Evolutionary conservation across 2,797 vertebrate genomes (phyloP).

Genomic region (Acanthis flammea): DNA sequence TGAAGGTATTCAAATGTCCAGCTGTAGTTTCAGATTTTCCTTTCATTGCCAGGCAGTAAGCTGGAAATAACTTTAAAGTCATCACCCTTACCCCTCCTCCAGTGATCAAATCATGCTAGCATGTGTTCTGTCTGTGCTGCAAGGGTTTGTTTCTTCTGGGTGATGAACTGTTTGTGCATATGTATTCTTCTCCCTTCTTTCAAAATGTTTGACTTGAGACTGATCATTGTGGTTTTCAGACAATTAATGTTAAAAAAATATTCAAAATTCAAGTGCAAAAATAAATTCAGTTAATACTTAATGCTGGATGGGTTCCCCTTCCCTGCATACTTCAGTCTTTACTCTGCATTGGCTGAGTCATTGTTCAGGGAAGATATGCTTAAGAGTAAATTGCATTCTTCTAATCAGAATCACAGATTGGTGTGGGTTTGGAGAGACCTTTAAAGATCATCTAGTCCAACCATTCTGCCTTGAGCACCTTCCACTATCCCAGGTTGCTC

Average conservation of each 20-base stretch:
- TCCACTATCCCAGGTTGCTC: not conserved
- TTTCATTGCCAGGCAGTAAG: not conserved
- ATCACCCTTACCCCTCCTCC: not conserved
- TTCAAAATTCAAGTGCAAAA: not conserved
- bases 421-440: not conserved
- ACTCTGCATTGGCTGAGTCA: not conserved
- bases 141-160: not conserved
- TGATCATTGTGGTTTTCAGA: not conserved
- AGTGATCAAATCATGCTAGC: not conserved
- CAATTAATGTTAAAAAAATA: not conserved
- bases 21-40: not conserved
- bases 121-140: not conserved
- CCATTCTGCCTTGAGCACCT: not conserved
- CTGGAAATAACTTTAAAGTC: slow-evolving; percentile 11
- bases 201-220: not conserved
- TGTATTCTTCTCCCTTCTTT: not conserved
- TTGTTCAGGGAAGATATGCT: not conserved
- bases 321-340: not conserved
- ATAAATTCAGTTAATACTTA: not conserved
- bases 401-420: not conserved
- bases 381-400: not conserved
- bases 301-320: not conserved
- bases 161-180: not conserved
- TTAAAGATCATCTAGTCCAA: not conserved
- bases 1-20: not conserved